Conservation (phyloP, 2,113 vertebrate species). For the Vulpes lagopus region DNA sequence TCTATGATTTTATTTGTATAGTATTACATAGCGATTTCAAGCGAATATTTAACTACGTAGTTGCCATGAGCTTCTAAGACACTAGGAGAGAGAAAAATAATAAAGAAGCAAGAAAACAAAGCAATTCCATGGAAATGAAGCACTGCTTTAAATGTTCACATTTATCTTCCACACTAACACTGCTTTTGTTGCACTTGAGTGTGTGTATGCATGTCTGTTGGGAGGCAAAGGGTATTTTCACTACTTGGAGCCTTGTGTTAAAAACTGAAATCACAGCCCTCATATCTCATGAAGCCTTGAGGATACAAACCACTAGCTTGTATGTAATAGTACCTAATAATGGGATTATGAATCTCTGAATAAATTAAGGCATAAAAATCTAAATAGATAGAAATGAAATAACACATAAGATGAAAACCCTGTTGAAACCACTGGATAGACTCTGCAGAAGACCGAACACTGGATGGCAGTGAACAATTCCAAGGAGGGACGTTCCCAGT, state of each 20-base stretch:
- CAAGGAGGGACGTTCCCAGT: neutral
- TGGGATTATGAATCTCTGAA: neutral
- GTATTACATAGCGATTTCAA: neutral
- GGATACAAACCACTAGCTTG: neutral
- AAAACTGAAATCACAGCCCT: slow-evolving; percentile 16
- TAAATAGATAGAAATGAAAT: slow-evolving; percentile 41
- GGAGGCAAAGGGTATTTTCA: neutral
- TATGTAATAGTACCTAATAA: neutral
- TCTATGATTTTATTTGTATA: slow-evolving; percentile 24
- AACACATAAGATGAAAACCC: neutral
- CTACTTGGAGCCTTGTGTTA: neutral
- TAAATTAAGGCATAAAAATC: neutral
- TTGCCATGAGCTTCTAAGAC: neutral
- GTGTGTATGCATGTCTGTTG: neutral
- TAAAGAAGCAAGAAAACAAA: neutral
- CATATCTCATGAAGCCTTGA: neutral
- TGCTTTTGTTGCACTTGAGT: neutral
- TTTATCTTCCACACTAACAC: neutral
- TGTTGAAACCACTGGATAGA: neutral
- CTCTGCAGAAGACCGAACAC: neutral
- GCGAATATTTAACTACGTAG: slow-evolving; percentile 23
- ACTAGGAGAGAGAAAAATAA: neutral
- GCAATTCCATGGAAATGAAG: neutral
- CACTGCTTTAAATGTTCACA: neutral
- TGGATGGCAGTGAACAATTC: neutral